A percentile compares a stretch with the other conserved stretches of the same genome.
Evolutionary conservation across 2,113 vertebrate genomes (phyloP).

Genomic region (Sprattus sprattus): DNA sequence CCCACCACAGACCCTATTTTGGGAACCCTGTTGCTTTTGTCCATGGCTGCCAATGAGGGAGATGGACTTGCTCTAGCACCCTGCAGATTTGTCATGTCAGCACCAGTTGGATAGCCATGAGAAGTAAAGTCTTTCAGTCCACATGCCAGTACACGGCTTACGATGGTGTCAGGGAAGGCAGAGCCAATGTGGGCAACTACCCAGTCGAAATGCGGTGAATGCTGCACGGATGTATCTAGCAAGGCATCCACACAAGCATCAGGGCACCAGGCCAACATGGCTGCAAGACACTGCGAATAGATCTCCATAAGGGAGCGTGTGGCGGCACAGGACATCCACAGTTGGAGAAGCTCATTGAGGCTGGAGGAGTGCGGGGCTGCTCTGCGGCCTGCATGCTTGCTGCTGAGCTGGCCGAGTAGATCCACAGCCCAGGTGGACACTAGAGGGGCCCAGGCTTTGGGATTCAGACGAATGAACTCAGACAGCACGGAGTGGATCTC

Average conservation of each 20-base stretch:
- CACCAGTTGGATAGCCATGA: conserved; percentile 68
- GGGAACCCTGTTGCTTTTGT: conserved; percentile 81
- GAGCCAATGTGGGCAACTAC: conserved; percentile 95
- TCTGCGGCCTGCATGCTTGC: conserved; percentile 81
- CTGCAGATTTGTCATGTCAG: conserved; percentile 54
- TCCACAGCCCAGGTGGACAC: conserved; percentile 92
- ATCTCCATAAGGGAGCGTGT: conserved; percentile 89
- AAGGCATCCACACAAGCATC: conserved; percentile 92
- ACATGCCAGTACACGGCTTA: conserved; percentile 88
- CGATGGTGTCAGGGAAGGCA: conserved; percentile 91
- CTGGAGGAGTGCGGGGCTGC: conserved; percentile 83
- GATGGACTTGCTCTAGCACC: fast-evolving
- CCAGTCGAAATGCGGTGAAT: conserved; percentile 96
- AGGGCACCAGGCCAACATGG: conserved; percentile 86
- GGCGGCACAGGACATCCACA: conserved; percentile 91
- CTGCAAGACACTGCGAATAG: conserved; percentile 88
- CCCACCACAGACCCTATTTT: conserved; percentile 94
- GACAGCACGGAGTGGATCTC: conserved; percentile 81
- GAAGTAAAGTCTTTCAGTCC: conserved; percentile 92
- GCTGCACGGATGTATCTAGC: conserved; percentile 90
- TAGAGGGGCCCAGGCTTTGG: conserved; percentile 86
- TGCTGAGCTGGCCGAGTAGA: conserved; percentile 91
- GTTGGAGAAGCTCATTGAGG: conserved; percentile 88
- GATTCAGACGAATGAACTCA: conserved; percentile 83
- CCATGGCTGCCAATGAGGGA: conserved; percentile 52